Evolutionary conservation across 2,888 invertebrate species (phyloP).

Genomic region (Drosophila melanocephala): DNA sequence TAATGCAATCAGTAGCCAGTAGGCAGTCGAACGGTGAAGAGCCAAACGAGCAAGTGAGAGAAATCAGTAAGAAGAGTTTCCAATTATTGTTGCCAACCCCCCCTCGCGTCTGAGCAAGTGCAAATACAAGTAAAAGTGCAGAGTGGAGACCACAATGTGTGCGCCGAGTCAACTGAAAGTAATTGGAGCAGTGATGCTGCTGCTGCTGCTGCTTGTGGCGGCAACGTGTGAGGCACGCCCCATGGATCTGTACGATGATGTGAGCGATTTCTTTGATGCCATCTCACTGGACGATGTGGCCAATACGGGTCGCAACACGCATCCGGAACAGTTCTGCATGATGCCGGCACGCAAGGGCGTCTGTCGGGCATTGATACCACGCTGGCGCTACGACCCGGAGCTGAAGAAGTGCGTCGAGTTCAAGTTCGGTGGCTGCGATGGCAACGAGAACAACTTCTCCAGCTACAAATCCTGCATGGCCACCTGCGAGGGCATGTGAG

Average conservation of each 20-base stretch:
- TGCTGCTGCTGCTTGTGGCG: constrained; percentile 40
- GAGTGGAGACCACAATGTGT: constrained; percentile 35
- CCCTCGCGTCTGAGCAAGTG: constrained; percentile 1
- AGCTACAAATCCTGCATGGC: constrained; percentile 86
- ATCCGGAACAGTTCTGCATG: constrained; percentile 83
- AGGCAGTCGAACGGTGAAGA: constrained; percentile 49
- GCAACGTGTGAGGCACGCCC: constrained; percentile 61
- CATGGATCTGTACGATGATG: constrained; percentile 84
- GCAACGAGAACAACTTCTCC: constrained; percentile 87
- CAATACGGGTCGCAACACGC: constrained; percentile 74
- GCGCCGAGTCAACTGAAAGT: constrained; percentile 47
- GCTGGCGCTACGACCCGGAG: constrained; percentile 86
- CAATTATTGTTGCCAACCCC: background rate
- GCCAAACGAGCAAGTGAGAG: constrained; percentile 32
- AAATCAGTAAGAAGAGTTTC: constrained; percentile 20
- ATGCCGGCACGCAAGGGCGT: constrained; percentile 85
- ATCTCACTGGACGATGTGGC: constrained; percentile 83
- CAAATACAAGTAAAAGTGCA: constrained; percentile 38
- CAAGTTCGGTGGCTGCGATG: constrained; percentile 87
- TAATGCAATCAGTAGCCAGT: constrained; percentile 71
- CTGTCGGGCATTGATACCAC: constrained; percentile 85
- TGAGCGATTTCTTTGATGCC: constrained; percentile 84
- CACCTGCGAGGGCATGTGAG: constrained; percentile 85
- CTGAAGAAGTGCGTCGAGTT: constrained; percentile 86
- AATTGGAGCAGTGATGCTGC: constrained; percentile 35